phyloP scores from a whole-genome alignment of 2,797 vertebrate species.

The Miichthys miiuy region DNA sequence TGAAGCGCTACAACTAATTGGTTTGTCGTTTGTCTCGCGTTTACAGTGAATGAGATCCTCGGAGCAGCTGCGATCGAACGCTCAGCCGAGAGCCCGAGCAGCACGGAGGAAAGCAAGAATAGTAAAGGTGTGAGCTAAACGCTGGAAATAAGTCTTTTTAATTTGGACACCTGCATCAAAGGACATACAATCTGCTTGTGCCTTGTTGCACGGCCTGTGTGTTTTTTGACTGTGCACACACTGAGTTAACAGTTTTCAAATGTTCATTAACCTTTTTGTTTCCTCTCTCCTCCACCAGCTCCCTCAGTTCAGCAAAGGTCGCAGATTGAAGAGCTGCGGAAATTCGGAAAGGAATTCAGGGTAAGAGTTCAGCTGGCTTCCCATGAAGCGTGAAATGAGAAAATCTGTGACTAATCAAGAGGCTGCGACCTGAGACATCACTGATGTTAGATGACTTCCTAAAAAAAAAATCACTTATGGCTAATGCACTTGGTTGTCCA shows the following conservation, averaged over 20 bases:
- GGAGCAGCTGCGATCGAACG: constrained; percentile 76
- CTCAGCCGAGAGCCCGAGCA: constrained; percentile 71
- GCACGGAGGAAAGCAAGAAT: constrained; percentile 77
- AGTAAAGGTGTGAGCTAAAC: constrained; percentile 74
- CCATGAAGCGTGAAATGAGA: constrained; percentile 44
- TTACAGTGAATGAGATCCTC: constrained; percentile 83
- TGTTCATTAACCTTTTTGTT: constrained; percentile 33
- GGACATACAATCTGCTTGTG: neutral
- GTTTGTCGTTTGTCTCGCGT: constrained; percentile 27
- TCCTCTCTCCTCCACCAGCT: constrained; percentile 58
- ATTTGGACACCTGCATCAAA: neutral
- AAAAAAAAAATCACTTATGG: neutral
- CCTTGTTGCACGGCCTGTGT: neutral
- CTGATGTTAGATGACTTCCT: constrained; percentile 12
- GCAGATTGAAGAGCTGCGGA: constrained; percentile 91
- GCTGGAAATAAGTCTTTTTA: neutral
- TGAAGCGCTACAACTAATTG: constrained; percentile 31
- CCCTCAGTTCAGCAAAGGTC: constrained; percentile 88
- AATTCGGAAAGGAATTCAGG: constrained; percentile 92
- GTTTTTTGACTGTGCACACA: neutral
- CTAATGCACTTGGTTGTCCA: constrained; percentile 13
- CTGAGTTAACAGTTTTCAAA: neutral
- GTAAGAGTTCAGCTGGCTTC: constrained; percentile 78
- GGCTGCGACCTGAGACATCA: constrained; percentile 6
- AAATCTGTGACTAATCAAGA: constrained; percentile 38